Conservation (phyloP, 2,888 invertebrate genomes). For the Aquatica leii region DNA sequence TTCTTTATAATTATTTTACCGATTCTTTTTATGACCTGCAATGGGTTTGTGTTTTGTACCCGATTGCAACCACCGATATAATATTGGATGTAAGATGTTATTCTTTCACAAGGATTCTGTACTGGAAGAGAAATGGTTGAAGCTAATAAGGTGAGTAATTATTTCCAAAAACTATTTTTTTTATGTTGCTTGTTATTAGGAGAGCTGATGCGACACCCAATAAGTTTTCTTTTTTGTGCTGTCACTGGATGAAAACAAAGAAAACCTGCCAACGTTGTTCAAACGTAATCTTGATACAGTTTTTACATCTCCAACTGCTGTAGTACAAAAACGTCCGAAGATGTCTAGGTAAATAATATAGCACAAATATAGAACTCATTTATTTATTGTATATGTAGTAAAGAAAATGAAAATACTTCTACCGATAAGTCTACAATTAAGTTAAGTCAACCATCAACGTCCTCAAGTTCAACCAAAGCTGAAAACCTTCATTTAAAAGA, state of each 20-base stretch:
- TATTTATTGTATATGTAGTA: no score
- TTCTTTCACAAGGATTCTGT: not conserved
- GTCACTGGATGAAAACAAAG: not conserved
- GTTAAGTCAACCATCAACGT: no score
- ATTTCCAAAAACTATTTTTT: not conserved
- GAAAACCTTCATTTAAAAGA: no score
- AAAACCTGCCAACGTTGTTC: constrained; percentile 1
- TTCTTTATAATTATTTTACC: no score
- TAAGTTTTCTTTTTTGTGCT: not conserved
- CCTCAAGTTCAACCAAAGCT: no score
- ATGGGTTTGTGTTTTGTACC: not conserved
- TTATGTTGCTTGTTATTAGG: not conserved
- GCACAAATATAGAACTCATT: no score
- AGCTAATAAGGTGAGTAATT: not conserved
- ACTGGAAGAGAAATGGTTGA: no score
- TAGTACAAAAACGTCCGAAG: not conserved
- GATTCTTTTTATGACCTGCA: not conserved
- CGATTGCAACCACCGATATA: not conserved
- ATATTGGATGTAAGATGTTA: not conserved
- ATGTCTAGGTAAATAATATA: not conserved
- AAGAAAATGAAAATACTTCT: not conserved
- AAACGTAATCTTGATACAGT: not conserved
- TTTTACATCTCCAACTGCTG: constrained; percentile 4
- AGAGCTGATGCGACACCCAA: not conserved
- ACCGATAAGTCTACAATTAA: no score